Conservation (phyloP, 2,797 vertebrate species). For the Nasua narica region DNA sequence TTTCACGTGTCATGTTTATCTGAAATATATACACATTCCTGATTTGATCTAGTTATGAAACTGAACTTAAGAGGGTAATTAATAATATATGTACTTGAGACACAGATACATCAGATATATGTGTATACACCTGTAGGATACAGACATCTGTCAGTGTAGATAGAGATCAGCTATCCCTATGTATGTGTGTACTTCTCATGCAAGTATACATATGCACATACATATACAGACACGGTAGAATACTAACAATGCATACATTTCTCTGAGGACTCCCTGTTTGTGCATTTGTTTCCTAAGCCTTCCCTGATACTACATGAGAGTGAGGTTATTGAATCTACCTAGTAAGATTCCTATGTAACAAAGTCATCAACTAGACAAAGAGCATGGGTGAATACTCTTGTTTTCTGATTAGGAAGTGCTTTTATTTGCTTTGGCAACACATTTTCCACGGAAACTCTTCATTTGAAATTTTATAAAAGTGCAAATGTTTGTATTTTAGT, state of each 20-base stretch:
- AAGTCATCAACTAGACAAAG: background rate
- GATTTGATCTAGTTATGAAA: background rate
- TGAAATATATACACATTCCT: slow-evolving; percentile 24
- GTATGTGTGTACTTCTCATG: background rate
- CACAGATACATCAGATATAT: background rate
- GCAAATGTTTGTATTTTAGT: background rate
- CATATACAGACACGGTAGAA: background rate
- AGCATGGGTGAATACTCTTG: background rate
- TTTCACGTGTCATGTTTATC: slow-evolving; percentile 69
- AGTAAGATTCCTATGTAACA: background rate
- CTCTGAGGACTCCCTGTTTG: background rate
- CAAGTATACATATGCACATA: rapidly evolving
- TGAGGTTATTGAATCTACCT: background rate
- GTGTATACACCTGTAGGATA: background rate
- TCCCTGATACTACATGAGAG: background rate
- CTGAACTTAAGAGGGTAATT: background rate
- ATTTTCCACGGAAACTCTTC: background rate
- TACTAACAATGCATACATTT: background rate
- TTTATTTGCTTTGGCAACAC: slow-evolving; percentile 40
- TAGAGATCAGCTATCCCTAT: background rate
- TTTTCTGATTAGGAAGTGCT: background rate
- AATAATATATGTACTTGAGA: slow-evolving; percentile 3
- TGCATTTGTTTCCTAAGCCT: background rate
- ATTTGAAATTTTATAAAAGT: background rate
- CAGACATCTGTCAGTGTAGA: background rate